These are phyloP conservation scores for Trissonchulus sp. DNA, from an alignment of 2,888 invertebrate genomes.

Conservation along the genomic window DNA sequence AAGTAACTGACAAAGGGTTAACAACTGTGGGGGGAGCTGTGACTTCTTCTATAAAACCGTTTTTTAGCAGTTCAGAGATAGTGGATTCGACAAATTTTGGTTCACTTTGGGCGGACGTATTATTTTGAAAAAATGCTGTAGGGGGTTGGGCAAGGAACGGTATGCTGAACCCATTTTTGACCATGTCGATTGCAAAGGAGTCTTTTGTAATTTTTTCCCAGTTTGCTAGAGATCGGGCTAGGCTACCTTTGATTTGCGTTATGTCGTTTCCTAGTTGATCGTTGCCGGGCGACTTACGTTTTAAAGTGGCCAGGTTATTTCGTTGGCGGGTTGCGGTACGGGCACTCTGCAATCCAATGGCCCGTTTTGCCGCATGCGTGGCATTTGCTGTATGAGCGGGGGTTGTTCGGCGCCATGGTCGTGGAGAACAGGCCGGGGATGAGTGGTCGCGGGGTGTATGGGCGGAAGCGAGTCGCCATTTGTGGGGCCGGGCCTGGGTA, in stretches of 20 bases:
- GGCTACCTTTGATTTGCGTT: background rate
- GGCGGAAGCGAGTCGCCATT: no score
- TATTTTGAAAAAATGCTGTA: background rate
- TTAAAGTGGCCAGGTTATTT: no score
- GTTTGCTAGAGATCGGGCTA: background rate
- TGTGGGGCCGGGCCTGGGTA: no score
- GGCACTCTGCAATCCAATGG: no score
- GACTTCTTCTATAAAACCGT: background rate
- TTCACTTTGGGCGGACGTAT: background rate
- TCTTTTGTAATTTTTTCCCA: background rate
- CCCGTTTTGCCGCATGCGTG: no score
- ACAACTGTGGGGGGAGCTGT: background rate
- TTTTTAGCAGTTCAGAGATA: background rate
- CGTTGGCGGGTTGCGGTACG: no score
- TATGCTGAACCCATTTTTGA: constrained; percentile 2
- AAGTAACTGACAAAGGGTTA: background rate
- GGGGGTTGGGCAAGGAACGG: background rate
- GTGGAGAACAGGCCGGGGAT: no score
- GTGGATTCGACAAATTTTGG: constrained; percentile 1
- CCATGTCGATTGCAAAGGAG: background rate
- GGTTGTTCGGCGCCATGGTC: no score
- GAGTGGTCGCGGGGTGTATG: no score
- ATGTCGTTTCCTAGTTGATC: no score
- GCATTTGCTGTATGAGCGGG: no score
- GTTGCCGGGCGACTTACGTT: no score